A percentile compares a stretch with the other conserved stretches of the same genome.
Evolutionary conservation across 2,113 vertebrate genomes (phyloP).

Genomic region (Pelecanoides urinatrix): DNA sequence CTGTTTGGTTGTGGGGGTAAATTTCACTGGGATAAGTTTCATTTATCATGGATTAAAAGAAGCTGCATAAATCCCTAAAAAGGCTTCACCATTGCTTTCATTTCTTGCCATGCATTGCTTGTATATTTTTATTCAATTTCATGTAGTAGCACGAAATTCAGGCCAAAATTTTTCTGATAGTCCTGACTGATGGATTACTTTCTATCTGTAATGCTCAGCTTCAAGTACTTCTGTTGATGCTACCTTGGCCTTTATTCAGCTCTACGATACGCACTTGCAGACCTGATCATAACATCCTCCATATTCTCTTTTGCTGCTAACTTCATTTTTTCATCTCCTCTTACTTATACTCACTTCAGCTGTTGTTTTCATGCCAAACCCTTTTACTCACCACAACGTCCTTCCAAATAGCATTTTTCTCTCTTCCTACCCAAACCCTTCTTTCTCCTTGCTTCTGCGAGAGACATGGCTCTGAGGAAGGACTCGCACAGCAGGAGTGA

Average conservation of each 20-base stretch:
- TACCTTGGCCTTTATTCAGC: not conserved
- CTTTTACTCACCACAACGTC: not conserved
- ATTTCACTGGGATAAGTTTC: slow-evolving; percentile 22
- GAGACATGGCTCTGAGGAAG: not conserved
- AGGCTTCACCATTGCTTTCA: slow-evolving; percentile 28
- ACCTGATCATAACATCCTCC: not conserved
- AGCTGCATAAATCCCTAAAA: slow-evolving; percentile 20
- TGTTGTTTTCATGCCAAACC: not conserved
- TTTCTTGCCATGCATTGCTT: slow-evolving; percentile 29
- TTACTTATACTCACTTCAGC: not conserved
- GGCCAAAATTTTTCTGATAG: slow-evolving; percentile 21
- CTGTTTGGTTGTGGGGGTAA: not conserved
- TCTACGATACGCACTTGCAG: rapidly evolving
- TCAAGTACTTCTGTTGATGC: not conserved
- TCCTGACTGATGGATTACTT: slow-evolving; percentile 42
- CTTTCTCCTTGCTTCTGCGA: not conserved
- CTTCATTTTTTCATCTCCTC: not conserved
- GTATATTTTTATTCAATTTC: slow-evolving; percentile 36
- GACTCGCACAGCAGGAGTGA: not conserved
- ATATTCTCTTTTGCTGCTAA: not conserved
- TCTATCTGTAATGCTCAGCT: slow-evolving; percentile 2
- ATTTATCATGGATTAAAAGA: slow-evolving; percentile 50
- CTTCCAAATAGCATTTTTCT: not conserved
- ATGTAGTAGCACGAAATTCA: slow-evolving; percentile 15
- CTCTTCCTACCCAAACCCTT: not conserved